Conservation (phyloP, 2,888 invertebrate genomes). For the Drosophila seclusa region DNA sequence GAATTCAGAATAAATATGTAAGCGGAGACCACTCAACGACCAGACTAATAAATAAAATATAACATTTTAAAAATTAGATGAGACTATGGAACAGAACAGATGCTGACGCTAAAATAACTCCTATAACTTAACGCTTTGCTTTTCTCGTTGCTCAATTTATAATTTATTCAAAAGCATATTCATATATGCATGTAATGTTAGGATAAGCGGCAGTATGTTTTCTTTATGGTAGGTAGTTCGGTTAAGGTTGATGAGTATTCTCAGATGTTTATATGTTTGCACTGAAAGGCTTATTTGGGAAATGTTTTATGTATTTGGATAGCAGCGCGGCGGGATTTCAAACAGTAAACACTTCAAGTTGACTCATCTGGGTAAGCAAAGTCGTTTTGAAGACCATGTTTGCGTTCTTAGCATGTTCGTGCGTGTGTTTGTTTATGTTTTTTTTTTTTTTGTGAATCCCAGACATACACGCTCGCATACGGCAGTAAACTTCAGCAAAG, state of each 20-base stretch:
- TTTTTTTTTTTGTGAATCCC: conserved; percentile 50
- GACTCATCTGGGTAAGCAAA: conserved; percentile 33
- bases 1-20: not conserved
- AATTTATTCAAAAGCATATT: conserved; percentile 8
- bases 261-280: conserved; percentile 17
- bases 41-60: not conserved
- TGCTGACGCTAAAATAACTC: not conserved
- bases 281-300: conserved; percentile 38
- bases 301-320: conserved; percentile 53
- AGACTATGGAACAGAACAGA: not conserved
- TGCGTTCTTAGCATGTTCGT: conserved; percentile 8
- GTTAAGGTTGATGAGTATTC: conserved; percentile 19
- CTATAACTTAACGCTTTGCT: not conserved
- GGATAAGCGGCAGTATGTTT: not conserved
- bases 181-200: not conserved
- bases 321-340: conserved; percentile 43
- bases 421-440: conserved; percentile 18
- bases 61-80: not conserved
- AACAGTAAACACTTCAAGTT: conserved; percentile 66
- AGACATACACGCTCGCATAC: conserved; percentile 14
- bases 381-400: conserved; percentile 26
- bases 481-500: conserved; percentile 32
- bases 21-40: not conserved
- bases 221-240: conserved; percentile 6
- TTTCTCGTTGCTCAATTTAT: not conserved